Evolutionary conservation across 2,113 vertebrate species (phyloP).

Genomic region (Hemichromis elongatus): DNA sequence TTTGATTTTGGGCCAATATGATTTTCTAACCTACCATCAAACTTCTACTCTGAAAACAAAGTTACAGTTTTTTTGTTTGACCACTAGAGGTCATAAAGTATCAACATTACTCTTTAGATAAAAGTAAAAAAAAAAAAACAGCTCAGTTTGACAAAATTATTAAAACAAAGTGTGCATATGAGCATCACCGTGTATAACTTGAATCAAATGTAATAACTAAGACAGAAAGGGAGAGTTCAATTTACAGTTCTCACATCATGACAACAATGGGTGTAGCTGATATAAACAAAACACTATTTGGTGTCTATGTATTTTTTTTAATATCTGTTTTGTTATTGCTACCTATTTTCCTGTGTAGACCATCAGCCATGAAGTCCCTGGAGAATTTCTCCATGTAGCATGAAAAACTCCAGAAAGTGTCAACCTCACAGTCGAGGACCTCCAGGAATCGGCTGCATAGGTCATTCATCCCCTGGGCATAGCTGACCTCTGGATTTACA

Average conservation of each 20-base stretch:
- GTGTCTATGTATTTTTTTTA: not conserved
- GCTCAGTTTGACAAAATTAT: not conserved
- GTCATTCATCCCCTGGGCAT: slow-evolving; percentile 82
- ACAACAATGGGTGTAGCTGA: not conserved
- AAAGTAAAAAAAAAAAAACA: not conserved
- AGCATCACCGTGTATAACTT: not conserved
- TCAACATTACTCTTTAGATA: not conserved
- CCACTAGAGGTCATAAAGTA: not conserved
- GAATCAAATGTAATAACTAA: not conserved
- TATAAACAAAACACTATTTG: not conserved
- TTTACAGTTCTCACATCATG: not conserved
- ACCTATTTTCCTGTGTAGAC: slow-evolving; percentile 77
- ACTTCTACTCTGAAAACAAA: not conserved
- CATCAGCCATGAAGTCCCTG: slow-evolving; percentile 74
- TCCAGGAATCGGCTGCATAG: slow-evolving; percentile 79
- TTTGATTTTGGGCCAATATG: not conserved
- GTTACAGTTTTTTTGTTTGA: not conserved
- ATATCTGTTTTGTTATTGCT: not conserved
- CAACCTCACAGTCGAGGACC: slow-evolving; percentile 77
- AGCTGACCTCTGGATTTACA: slow-evolving; percentile 71
- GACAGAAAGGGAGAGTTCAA: not conserved
- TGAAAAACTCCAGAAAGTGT: slow-evolving; percentile 78
- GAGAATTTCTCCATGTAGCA: slow-evolving; percentile 79
- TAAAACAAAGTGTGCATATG: not conserved
- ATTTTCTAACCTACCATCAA: not conserved